phyloP scores from a whole-genome alignment of 2,888 invertebrate species.

The Athalia circularis region DNA sequence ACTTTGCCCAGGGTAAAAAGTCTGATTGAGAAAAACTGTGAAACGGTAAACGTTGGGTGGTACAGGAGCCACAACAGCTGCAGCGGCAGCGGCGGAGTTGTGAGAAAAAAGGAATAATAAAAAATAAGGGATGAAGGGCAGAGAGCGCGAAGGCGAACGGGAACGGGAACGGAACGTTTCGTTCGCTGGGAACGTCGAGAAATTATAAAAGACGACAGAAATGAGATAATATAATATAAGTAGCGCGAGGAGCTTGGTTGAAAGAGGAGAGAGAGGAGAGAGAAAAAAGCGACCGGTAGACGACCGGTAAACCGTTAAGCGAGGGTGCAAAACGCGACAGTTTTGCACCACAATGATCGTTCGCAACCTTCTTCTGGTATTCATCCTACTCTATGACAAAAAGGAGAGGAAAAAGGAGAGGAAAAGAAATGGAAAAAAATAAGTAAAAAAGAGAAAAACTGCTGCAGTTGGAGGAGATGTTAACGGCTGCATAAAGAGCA shows the following conservation, averaged over 20 bases:
- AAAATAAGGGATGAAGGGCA: constrained; percentile 34
- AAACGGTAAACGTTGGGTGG: too few relatives aligned
- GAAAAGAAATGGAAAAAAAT: constrained; percentile 44
- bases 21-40: constrained; percentile 69
- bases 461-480: not conserved
- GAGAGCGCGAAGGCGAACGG: constrained; percentile 30
- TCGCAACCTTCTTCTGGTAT: not conserved
- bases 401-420: constrained; percentile 51
- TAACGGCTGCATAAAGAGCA: not conserved
- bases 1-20: constrained; percentile 65
- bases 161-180: constrained; percentile 50
- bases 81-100: not conserved
- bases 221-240: constrained; percentile 72
- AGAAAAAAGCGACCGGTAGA: too few relatives aligned
- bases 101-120: not conserved
- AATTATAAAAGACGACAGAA: constrained; percentile 69
- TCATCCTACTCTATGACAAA: not conserved
- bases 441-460: not conserved
- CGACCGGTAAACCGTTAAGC: constrained; percentile 56
- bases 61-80: constrained; percentile 50
- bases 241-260: constrained; percentile 49
- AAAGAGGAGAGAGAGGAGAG: too few relatives aligned
- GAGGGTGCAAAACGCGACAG: constrained; percentile 32
- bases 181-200: constrained; percentile 55
- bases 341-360: constrained; percentile 19